Evolutionary conservation across 2,113 vertebrate genomes (phyloP).

Genomic region (Proteles cristata): DNA sequence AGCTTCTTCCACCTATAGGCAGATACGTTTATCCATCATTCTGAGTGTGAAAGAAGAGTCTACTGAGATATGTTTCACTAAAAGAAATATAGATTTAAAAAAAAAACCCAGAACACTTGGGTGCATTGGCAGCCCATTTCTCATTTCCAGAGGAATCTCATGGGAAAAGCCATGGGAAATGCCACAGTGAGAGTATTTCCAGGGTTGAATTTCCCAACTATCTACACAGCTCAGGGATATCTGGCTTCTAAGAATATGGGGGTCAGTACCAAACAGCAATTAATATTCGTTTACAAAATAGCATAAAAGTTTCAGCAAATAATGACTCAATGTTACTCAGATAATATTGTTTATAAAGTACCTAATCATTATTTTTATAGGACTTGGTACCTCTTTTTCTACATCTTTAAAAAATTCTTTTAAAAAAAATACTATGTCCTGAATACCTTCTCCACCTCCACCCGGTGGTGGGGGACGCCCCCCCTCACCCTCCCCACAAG

Average conservation of each 20-base stretch:
- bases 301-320: not conserved
- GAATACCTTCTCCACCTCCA: not conserved
- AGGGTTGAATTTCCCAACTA: not conserved
- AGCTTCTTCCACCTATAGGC: constrained; percentile 75
- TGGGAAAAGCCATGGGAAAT: not conserved
- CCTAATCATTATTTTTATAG: not conserved
- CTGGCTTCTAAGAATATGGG: not conserved
- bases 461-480: too few relatives aligned
- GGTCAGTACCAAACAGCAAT: not conserved
- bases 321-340: not conserved
- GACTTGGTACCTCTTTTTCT: not conserved
- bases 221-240: not conserved
- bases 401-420: not conserved
- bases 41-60: constrained; percentile 44
- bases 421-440: not conserved
- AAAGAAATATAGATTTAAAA: constrained; percentile 28
- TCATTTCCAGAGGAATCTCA: not conserved
- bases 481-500: not conserved
- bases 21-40: constrained; percentile 76
- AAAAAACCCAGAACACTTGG: not conserved
- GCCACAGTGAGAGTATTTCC: not conserved
- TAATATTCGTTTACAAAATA: not conserved
- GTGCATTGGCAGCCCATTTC: not conserved
- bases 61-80: constrained; percentile 42
- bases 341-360: not conserved